Evolutionary conservation across 2,888 invertebrate species (phyloP).

Genomic region (Caenorhabditis panamensis): DNA sequence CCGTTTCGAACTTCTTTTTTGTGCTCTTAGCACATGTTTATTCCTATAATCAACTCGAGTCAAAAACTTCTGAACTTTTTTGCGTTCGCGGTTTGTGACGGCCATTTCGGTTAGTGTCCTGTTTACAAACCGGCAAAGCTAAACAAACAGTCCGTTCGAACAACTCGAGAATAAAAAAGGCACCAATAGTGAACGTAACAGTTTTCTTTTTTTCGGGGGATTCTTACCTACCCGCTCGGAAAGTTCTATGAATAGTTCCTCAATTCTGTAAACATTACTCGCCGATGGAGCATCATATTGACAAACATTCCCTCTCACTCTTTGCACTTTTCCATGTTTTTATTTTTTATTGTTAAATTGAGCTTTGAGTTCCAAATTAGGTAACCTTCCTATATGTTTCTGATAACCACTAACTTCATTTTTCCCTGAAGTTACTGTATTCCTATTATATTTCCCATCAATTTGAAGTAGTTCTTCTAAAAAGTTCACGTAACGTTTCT

Average conservation of each 20-base stretch:
- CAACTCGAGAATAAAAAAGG: constrained; percentile 47
- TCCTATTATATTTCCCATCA: too few relatives aligned
- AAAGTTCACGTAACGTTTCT: neutral
- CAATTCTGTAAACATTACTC: constrained; percentile 31
- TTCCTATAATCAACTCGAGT: too few relatives aligned
- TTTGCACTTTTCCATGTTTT: neutral
- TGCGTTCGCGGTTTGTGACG: neutral
- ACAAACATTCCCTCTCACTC: constrained; percentile 16
- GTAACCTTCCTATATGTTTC: too few relatives aligned
- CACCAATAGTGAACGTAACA: constrained; percentile 30
- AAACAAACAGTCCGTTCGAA: constrained; percentile 55
- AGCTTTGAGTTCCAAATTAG: too few relatives aligned
- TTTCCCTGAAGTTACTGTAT: too few relatives aligned
- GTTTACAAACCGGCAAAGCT: constrained; percentile 48
- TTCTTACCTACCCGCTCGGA: constrained; percentile 9
- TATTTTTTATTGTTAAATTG: too few relatives aligned
- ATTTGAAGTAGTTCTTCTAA: neutral
- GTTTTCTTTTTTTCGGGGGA: constrained; percentile 24
- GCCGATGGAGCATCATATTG: constrained; percentile 24
- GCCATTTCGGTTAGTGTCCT: constrained; percentile 7
- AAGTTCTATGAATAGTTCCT: constrained; percentile 34
- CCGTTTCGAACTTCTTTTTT: neutral
- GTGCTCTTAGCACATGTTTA: too few relatives aligned
- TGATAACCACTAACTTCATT: too few relatives aligned
- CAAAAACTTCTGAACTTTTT: neutral